Conservation (phyloP, 2,113 vertebrate genomes). For the Hylia prasina region DNA sequence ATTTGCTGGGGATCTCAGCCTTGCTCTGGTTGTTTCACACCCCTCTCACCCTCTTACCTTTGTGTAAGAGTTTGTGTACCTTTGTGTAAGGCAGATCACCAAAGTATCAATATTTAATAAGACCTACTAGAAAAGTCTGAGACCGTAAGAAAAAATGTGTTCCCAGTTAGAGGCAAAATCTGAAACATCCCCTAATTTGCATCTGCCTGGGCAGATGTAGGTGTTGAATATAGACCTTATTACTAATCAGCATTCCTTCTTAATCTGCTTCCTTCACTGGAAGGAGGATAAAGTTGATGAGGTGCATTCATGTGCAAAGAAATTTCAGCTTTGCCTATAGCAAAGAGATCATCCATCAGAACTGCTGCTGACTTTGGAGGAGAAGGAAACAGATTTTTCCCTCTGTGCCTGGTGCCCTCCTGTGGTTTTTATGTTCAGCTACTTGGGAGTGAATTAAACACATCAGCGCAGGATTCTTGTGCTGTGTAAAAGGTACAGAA, state of each 20-base stretch:
- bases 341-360: not conserved
- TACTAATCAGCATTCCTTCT: not conserved
- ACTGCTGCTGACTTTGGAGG: not conserved
- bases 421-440: conserved; percentile 58
- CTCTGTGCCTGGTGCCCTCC: conserved; percentile 64
- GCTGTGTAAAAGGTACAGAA: not conserved
- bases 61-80: not conserved
- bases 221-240: not conserved
- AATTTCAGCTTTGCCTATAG: not conserved
- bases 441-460: not conserved
- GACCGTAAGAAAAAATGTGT: not conserved
- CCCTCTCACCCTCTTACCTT: not conserved
- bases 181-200: not conserved
- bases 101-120: not conserved
- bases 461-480: not conserved
- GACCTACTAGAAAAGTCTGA: not conserved
- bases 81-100: not conserved
- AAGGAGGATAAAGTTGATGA: not conserved
- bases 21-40: not conserved
- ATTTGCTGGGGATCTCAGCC: not conserved
- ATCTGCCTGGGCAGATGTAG: not conserved
- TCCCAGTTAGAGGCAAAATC: not conserved
- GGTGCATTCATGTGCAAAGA: not conserved
- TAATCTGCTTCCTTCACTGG: not conserved
- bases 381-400: conserved; percentile 15